Percentiles rank a stretch among this genome's conserved stretches.
phyloP scores from a whole-genome alignment of 1,140 invertebrate species.

The Lordiphosa collinella region DNA sequence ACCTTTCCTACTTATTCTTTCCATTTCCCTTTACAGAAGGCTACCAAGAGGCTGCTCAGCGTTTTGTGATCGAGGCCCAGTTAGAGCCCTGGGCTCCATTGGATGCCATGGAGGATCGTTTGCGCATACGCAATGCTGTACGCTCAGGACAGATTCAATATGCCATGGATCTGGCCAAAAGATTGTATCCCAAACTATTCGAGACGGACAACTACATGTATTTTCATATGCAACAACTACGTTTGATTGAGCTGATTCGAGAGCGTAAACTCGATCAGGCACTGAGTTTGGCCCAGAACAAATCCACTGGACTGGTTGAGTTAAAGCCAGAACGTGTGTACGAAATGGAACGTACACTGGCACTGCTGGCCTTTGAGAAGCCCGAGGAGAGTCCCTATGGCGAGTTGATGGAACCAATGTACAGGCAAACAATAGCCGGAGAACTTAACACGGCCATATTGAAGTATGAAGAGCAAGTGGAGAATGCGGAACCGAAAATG shows the following conservation, averaged over 20 bases:
- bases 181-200: conserved; percentile 39
- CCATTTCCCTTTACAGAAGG: conserved; percentile 25
- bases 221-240: conserved; percentile 64
- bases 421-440: conserved; percentile 78
- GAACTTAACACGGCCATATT: conserved; percentile 30
- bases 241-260: conserved; percentile 43
- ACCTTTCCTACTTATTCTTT: not conserved
- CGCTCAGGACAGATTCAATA: conserved; percentile 40
- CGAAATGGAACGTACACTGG: conserved; percentile 92
- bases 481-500: conserved; percentile 42
- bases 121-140: conserved; percentile 31
- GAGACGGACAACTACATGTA: conserved; percentile 59
- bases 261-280: conserved; percentile 24
- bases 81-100: conserved; percentile 8
- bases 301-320: not conserved
- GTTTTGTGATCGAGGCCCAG: conserved; percentile 28
- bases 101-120: conserved; percentile 23
- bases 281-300: conserved; percentile 15
- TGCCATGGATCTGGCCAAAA: conserved; percentile 53
- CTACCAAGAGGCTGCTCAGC: conserved; percentile 45
- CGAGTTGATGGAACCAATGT: conserved; percentile 92
- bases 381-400: conserved; percentile 96
- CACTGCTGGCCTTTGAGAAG: conserved; percentile 97
- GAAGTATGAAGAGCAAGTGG: conserved; percentile 14
- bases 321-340: not conserved